Evolutionary conservation across 37 sponge, comb jelly and placozoan species (phyloP).

Genomic region (Petrosia ficiformis): DNA sequence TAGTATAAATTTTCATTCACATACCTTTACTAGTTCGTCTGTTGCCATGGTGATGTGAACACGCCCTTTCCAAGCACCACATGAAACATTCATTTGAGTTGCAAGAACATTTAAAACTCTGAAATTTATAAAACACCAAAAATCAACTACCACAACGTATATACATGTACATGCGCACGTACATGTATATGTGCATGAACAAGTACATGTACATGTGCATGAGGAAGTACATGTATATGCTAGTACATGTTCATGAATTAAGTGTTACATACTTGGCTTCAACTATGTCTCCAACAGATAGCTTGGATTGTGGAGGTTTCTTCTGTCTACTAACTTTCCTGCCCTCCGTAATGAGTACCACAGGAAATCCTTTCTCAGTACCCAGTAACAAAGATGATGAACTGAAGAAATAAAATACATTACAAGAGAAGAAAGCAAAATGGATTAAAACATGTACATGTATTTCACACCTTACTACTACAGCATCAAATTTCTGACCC

Average conservation of each 20-base stretch:
- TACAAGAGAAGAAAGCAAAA: not conserved
- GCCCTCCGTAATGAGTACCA: slow-evolving; percentile 14
- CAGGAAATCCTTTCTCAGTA: slow-evolving; percentile 1
- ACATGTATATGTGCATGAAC: too few species aligned
- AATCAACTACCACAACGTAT: not conserved
- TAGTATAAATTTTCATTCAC: not conserved
- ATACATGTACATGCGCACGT: not conserved
- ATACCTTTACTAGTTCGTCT: slow-evolving; percentile 19
- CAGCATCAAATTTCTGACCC: slow-evolving; percentile 16
- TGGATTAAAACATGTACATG: not conserved
- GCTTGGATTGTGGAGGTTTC: not conserved
- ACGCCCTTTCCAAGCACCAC: slow-evolving; percentile 49
- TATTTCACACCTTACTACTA: slow-evolving; percentile 5
- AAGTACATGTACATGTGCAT: slow-evolving; percentile 3
- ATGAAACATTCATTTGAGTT: slow-evolving; percentile 39
- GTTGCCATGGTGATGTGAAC: slow-evolving; percentile 59
- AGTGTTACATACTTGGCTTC: slow-evolving; percentile 31
- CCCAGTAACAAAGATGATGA: slow-evolving; percentile 9
- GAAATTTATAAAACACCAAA: too few species aligned
- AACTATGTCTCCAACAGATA: slow-evolving; percentile 45
- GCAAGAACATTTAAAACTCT: slow-evolving; percentile 41
- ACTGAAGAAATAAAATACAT: not conserved
- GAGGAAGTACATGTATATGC: too few species aligned
- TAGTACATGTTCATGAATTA: not conserved
- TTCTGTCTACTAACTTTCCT: not conserved